A percentile compares a stretch with the other conserved stretches of the same genome.
These are phyloP conservation scores for Agrilus mali DNA, from an alignment of 2,888 invertebrate genomes.

Conservation along the genomic window DNA sequence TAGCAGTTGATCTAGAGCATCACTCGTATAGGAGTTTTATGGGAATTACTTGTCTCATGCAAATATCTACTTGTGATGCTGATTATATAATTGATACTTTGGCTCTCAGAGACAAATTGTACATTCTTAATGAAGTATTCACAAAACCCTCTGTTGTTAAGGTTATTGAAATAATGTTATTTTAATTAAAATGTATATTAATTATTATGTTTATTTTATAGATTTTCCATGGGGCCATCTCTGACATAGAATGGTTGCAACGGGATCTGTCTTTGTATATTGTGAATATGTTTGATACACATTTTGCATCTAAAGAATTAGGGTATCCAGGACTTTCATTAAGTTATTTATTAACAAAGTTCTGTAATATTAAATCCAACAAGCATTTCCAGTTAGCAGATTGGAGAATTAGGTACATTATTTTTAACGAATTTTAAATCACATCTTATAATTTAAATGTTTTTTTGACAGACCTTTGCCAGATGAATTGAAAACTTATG, in stretches of 20 bases:
- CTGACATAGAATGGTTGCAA: conserved; percentile 88
- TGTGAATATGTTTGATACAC: conserved; percentile 95
- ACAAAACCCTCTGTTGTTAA: conserved; percentile 83
- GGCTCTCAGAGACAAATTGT: conserved; percentile 66
- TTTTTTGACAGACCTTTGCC: conserved; percentile 58
- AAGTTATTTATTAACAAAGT: conserved; percentile 63
- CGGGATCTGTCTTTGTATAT: conserved; percentile 89
- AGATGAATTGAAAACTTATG: conserved; percentile 67
- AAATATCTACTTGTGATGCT: conserved; percentile 68
- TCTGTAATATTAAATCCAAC: conserved; percentile 67
- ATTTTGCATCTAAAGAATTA: conserved; percentile 70
- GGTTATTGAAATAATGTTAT: conserved; percentile 36
- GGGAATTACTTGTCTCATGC: conserved; percentile 92
- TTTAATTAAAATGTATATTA: background rate
- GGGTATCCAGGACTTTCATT: conserved; percentile 59
- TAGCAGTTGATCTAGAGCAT: conserved; percentile 89
- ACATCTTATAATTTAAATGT: background rate
- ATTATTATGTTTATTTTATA: conserved; percentile 23
- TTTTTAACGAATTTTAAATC: background rate
- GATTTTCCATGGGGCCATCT: conserved; percentile 86
- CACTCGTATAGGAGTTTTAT: conserved; percentile 86
- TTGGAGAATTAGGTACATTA: conserved; percentile 67
- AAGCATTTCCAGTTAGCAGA: conserved; percentile 91
- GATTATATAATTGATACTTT: conserved; percentile 90
- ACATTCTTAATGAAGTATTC: conserved; percentile 75